Conservation (phyloP, 2,113 vertebrate genomes). For the Ibidorhyncha struthersii region DNA sequence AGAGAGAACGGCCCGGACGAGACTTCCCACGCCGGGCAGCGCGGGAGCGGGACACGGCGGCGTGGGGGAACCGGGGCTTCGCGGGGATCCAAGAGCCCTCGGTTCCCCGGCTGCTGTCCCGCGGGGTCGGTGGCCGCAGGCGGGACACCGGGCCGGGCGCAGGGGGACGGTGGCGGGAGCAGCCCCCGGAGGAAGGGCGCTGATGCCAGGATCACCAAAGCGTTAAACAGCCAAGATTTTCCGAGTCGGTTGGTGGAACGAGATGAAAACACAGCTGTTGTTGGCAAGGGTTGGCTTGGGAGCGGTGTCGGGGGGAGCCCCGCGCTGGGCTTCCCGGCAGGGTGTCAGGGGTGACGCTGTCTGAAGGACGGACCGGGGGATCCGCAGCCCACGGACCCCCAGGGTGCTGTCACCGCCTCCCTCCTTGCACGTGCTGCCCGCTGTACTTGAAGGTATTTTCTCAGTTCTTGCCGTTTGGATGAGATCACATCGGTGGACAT, state of each 20-base stretch:
- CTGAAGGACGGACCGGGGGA: not conserved
- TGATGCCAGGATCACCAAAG: not conserved
- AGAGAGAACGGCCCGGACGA: not conserved
- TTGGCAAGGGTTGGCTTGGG: not conserved
- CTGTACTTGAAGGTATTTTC: not conserved
- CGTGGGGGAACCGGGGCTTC: not conserved
- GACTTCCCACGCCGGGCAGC: not conserved
- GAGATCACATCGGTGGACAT: not conserved
- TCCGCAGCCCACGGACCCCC: accelerated
- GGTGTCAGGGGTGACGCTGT: not conserved
- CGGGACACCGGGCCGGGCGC: not conserved
- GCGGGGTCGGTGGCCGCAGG: not conserved
- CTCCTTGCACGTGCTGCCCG: not conserved
- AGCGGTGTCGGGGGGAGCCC: not conserved
- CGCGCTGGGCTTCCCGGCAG: not conserved
- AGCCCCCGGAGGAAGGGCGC: not conserved
- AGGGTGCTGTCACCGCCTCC: not conserved
- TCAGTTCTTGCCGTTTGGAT: not conserved
- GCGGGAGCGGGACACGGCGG: not conserved
- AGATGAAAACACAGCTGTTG: not conserved
- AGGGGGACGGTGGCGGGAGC: not conserved
- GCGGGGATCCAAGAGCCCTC: not conserved
- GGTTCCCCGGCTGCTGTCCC: not conserved
- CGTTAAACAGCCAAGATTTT: not conserved
- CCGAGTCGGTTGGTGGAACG: not conserved